Evolutionary conservation across 1,140 invertebrate genomes (phyloP), one percentile per base, ranked within the genome.

Genomic region (Amphibalanus amphitrite): DNA sequence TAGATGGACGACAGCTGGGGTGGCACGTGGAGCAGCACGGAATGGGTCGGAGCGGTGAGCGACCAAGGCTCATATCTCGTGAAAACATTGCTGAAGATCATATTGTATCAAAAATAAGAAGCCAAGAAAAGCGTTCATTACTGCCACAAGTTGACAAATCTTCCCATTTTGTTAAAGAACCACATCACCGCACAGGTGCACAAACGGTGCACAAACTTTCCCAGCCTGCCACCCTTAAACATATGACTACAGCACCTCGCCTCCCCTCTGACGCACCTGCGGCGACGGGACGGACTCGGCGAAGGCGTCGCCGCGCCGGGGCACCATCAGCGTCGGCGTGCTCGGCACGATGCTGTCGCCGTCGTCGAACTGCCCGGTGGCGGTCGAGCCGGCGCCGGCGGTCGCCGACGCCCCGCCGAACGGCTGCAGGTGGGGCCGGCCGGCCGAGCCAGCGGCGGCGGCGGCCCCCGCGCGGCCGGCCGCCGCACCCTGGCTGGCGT

Each of bases 211-310:
- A 38, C 33, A 38, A 15, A 6, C 47, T 59, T 59, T 1, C 10
- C 13, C 47, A 59, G 6, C 6, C 47, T 20, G 17, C 47, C 47
- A 59, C 33, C 33, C n/a, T n/a, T n/a, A n/a, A n/a, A n/a, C n/a
- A 6, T 38, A 17, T 38, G 38, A 6, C 38, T 17, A 38, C 38
- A 6, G 17, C 38, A 17, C 6, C 38, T 38, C 38, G 38, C 38
- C 38, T 6, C 38, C 38, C n/a, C n/a, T n/a, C n/a, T n/a, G n/a
- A n/a, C n/a, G 85, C 65, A 88, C 86, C 78, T 88, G 89, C 28
- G 92, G 92, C 0, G 92, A 95, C 79, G 91, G 94, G 17, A 94
- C 90, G 71, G 92, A 91, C 79, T 96, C 93, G 29, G 92, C 90
- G 80, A 94, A 95, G 47, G 90, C 92, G 80, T 95, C 92, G 69